Base-by-base conservation (phyloP, 2,888 invertebrate genomes). In the Dermolepida albohirtum region DNA sequence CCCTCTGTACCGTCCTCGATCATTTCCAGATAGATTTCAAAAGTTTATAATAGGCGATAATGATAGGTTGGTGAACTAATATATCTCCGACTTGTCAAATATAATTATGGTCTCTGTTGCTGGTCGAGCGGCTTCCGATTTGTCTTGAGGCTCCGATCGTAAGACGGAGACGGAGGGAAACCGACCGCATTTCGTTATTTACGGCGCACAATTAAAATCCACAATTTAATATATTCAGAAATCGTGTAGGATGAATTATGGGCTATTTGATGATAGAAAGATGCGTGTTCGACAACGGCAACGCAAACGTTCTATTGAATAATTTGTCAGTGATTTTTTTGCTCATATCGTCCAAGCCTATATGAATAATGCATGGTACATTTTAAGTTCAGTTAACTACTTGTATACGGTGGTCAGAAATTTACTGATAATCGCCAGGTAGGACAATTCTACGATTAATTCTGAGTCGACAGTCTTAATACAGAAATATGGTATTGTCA, bases 1-100 rank as follows among this genome's bases (percentile, higher is more conserved):
- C 22, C 44, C 16, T 17, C 49, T 14, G 47, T 14, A n/a, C 50
- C 34, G 11, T 43, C 22, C 43, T 17, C 43, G 64, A 67, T 73
- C 72, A 73, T 73, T 71, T 68, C 63, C 65, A 69, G 72, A 69
- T 72, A 72, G 70, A 72, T 74, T 74, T 74, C 72, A 70, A 72
- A 74, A 72, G 67, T 69, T 69, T 69, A 71, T 74, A 72, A 74
- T 72, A 72, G 71, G 67, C 72, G 68, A 68, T 74, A 74, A 74
- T 72, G 64, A 74, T 65, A 68, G 71, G 72, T 70, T 72, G 14
- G 40, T 57, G 50, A 65, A 62, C 71, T 73, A 72, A 74, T 74
- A 74, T 73, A 74, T 74, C 70, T 74, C 68, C 29, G 69, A 74
- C 71, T 70, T 74, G 74, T 74, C 74, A 74, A 70, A 70, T 64